A percentile compares a stretch with the other conserved stretches of the same genome.
phyloP scores from a whole-genome alignment of 2,888 invertebrate genomes.

The Ophonus ardosiacus region DNA sequence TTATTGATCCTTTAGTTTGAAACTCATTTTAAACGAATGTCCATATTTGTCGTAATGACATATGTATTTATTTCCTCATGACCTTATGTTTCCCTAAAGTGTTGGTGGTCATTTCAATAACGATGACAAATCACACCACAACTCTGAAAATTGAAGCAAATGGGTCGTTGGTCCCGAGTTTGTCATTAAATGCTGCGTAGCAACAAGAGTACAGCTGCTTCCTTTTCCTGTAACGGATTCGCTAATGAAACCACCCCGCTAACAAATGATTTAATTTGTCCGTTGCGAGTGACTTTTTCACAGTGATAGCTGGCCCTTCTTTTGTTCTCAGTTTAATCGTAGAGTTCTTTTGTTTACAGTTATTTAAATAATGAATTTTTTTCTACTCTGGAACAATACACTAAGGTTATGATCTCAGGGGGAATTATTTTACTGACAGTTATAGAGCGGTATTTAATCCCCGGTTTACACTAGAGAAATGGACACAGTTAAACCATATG shows the following conservation, averaged over 20 bases:
- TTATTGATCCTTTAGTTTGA: no score
- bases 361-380: slow-evolving; percentile 31
- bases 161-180: slow-evolving; percentile 9
- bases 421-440: background rate
- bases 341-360: slow-evolving; percentile 25
- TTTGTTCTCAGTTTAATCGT: slow-evolving; percentile 21
- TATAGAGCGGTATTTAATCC: background rate
- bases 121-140: slow-evolving; percentile 14
- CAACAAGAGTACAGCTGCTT: slow-evolving; percentile 12
- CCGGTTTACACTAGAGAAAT: no score
- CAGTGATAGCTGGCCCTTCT: slow-evolving; percentile 6
- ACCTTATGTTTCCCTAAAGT: no score
- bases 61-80: background rate
- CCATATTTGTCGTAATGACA: no score
- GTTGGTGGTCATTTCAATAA: background rate
- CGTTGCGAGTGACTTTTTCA: slow-evolving; percentile 17
- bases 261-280: slow-evolving; percentile 53
- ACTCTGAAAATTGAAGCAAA: slow-evolving; percentile 38
- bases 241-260: slow-evolving; percentile 23
- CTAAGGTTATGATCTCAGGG: background rate
- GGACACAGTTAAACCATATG: no score
- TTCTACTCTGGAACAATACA: background rate
- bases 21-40: no score
- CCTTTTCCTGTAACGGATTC: background rate
- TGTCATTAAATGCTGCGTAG: slow-evolving; percentile 31